Evolutionary conservation across 1,140 invertebrate genomes (phyloP).

Genomic region (Anadara kagoshimensis): DNA sequence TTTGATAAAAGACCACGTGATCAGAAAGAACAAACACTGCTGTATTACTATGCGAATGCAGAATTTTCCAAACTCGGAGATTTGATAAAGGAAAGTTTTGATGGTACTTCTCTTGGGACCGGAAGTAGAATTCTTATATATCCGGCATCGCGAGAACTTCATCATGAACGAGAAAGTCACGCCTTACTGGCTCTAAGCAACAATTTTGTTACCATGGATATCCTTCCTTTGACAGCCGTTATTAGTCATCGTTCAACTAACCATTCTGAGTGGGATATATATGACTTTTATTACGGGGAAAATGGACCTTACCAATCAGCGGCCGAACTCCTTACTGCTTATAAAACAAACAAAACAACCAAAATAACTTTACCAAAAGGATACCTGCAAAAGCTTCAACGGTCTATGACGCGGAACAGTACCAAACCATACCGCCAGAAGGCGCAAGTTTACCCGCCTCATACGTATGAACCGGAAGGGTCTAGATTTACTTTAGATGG

Average conservation of each 20-base stretch:
- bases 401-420: conserved; percentile 10
- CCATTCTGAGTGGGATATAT: conserved; percentile 10
- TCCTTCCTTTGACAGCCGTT: conserved; percentile 7
- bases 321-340: conserved; percentile 6
- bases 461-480: conserved; percentile 51
- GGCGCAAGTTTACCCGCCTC: conserved; percentile 21
- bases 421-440: conserved; percentile 37
- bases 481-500: conserved; percentile 46
- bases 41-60: not conserved
- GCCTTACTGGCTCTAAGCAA: not conserved
- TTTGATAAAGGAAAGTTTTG: conserved; percentile 9
- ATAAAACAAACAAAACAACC: conserved; percentile 5
- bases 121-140: not conserved
- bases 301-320: conserved; percentile 23
- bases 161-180: not conserved
- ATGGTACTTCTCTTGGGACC: not conserved
- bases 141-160: not conserved
- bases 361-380: conserved; percentile 18
- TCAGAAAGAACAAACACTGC: not conserved
- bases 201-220: conserved; percentile 4
- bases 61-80: not conserved
- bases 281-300: conserved; percentile 20
- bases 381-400: conserved; percentile 11
- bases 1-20: conserved; percentile 5
- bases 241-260: not conserved